A percentile compares a stretch with the other conserved stretches of the same genome.
These are phyloP conservation scores for Drosophila emarginata DNA, from an alignment of 2,888 invertebrate genomes.

Conservation along the genomic window DNA sequence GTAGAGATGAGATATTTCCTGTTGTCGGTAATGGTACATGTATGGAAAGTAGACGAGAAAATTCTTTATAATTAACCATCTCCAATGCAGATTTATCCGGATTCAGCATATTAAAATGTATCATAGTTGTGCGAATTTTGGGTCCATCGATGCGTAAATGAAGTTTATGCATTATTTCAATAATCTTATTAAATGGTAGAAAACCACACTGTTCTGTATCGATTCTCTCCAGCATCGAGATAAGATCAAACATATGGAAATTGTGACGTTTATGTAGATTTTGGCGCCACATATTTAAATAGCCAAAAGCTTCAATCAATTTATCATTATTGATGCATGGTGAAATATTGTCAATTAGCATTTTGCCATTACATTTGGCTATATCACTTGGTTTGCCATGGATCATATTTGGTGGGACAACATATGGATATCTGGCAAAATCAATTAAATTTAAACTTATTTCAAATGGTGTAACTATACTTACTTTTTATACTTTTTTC, in stretches of 20 bases:
- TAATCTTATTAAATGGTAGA: constrained; percentile 49
- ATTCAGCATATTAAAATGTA: constrained; percentile 59
- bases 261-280: constrained; percentile 53
- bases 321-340: constrained; percentile 46
- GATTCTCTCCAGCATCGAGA: constrained; percentile 47
- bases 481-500: constrained; percentile 59
- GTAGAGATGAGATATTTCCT: constrained; percentile 40
- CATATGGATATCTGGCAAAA: constrained; percentile 50
- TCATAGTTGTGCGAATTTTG: constrained; percentile 53
- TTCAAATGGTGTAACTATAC: neutral
- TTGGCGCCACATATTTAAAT: constrained; percentile 67
- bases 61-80: constrained; percentile 56
- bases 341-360: constrained; percentile 60
- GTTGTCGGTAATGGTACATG: constrained; percentile 63
- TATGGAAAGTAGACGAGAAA: constrained; percentile 61
- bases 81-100: constrained; percentile 37
- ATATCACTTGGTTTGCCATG: constrained; percentile 47
- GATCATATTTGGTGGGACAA: constrained; percentile 38
- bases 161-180: constrained; percentile 53
- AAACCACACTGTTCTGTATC: constrained; percentile 57
- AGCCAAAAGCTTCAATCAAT: constrained; percentile 52
- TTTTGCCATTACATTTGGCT: constrained; percentile 53
- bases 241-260: constrained; percentile 65
- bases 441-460: neutral
- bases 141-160: constrained; percentile 51